Conservation (phyloP, 2,797 vertebrate genomes). For the Halcyon smyrnensis region DNA sequence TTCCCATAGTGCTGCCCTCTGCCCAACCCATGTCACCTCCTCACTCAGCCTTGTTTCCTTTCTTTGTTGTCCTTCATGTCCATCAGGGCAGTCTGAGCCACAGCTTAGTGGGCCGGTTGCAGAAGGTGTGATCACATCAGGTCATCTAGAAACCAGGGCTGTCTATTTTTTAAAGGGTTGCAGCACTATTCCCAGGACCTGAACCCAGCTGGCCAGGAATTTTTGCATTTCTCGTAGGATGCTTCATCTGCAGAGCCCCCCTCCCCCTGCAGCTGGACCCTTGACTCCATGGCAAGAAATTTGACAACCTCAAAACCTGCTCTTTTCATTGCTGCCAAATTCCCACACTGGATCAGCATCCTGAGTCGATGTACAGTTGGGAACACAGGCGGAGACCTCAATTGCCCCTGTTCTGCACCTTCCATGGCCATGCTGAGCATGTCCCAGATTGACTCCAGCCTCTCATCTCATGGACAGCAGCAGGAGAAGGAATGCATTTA, state of each 20-base stretch:
- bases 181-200: background rate
- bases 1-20: background rate
- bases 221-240: background rate
- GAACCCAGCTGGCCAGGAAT: background rate
- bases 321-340: background rate
- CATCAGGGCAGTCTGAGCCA: background rate
- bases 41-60: background rate
- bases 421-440: accelerated
- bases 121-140: background rate
- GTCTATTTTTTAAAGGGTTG: background rate
- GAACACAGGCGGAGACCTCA: background rate
- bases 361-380: accelerated
- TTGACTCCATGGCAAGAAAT: background rate
- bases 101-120: accelerated
- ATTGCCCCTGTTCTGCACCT: accelerated
- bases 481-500: background rate
- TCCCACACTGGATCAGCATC: background rate
- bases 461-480: background rate
- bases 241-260: background rate
- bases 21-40: accelerated
- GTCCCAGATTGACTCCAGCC: accelerated
- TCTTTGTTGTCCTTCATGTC: background rate
- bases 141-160: background rate
- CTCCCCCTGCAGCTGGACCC: background rate
- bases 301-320: background rate